Base-by-base conservation (phyloP, 2,888 invertebrate genomes). In the Seira sanloemensis region DNA sequence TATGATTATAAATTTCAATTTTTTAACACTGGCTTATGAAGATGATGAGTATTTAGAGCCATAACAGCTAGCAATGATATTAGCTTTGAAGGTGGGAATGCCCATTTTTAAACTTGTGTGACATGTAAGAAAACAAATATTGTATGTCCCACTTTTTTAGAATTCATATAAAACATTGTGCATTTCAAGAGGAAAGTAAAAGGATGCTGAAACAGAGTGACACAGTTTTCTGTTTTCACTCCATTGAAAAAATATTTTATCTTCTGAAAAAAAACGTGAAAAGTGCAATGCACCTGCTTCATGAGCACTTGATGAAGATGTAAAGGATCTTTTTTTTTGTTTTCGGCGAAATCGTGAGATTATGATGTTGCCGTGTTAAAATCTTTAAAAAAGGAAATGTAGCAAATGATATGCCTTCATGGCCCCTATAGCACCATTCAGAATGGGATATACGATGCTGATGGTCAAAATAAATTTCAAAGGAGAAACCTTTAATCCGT, bases 201-300 rank as follows among this genome's bases (percentile, higher is more conserved):
- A n/a, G 58, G 58, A 58, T 58, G 7, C 18, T 58, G 58, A 58
- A 58, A 58, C 58, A 18, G 18, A 58, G n/a, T 58, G 58, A 58
- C 58, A 58, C 18, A 58, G 58, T 58, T 58, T 58, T 58, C 58
- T 58, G n/a, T 58, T 58, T 58, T 58, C 58, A 58, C 58, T 58
- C n/a, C 58, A 58, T 58, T 58, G 58, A 9, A n/a, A 58, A 58
- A 7, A 37, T n/a, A 58, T 9, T 58, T 58, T n/a, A 58, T 58
- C n/a, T n/a, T 7, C 37, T 37, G 37, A 37, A n/a, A n/a, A n/a
- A n/a, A n/a, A n/a, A 37, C n/a, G 58, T 58, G 58, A 18, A 58
- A 58, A 58, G 58, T 58, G 58, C 58, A 58, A 58, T 58, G 58
- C 58, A 58, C 58, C 58, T 58, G 58, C 58, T 37, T 12, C 37